Evolutionary conservation across 2,113 vertebrate species (phyloP).

Genomic region (Ptilorrhoa leucosticta): DNA sequence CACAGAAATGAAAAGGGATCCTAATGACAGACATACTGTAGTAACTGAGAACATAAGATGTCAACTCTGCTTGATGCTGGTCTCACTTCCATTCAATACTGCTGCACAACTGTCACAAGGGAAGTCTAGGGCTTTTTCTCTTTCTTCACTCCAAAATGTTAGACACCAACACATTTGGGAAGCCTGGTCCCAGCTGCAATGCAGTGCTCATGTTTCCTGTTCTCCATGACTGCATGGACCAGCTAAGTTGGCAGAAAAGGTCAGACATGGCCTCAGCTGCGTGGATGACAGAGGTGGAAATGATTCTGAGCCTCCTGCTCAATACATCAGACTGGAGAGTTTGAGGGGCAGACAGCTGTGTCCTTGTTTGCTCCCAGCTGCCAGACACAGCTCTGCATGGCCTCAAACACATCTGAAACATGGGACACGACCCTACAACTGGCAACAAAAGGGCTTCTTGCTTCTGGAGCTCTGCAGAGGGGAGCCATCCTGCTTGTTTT

Average conservation of each 20-base stretch:
- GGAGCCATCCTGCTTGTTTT: not conserved
- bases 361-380: not conserved
- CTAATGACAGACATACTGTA: not conserved
- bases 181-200: not conserved
- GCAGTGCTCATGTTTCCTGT: not conserved
- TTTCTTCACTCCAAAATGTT: not conserved
- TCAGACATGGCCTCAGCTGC: not conserved
- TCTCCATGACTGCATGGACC: not conserved
- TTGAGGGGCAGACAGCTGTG: not conserved
- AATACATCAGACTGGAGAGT: not conserved
- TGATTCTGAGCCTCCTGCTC: not conserved
- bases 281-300: not conserved
- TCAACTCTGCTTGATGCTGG: not conserved
- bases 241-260: not conserved
- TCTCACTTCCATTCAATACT: not conserved
- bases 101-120: not conserved
- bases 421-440: fast-evolving
- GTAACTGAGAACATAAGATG: not conserved
- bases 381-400: not conserved
- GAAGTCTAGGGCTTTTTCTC: not conserved
- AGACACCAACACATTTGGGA: not conserved
- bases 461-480: not conserved
- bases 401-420: not conserved
- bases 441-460: not conserved
- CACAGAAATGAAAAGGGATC: not conserved